Evolutionary conservation across 1,140 invertebrate genomes (phyloP).

Genomic region (Listronotus bonariensis): DNA sequence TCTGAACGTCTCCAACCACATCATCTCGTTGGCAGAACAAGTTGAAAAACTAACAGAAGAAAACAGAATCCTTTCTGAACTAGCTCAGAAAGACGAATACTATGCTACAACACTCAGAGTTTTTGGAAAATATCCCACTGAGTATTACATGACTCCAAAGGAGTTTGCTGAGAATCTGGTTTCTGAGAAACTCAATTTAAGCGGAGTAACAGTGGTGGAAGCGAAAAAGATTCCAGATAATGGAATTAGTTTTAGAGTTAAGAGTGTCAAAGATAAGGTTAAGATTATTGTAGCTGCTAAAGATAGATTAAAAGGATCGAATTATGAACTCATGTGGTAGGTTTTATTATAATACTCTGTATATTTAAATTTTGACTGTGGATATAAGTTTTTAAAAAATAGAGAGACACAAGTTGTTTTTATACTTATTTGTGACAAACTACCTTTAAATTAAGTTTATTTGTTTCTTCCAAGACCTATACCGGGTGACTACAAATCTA

Average conservation of each 20-base stretch:
- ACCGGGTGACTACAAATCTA: too few relatives aligned
- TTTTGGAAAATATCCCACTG: slow-evolving; percentile 15
- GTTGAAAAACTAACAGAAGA: slow-evolving; percentile 14
- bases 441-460: too few relatives aligned
- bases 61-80: slow-evolving; percentile 17
- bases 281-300: slow-evolving; percentile 33
- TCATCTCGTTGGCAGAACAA: neutral
- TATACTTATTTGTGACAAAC: too few relatives aligned
- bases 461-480: too few relatives aligned
- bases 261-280: slow-evolving; percentile 39
- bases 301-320: slow-evolving; percentile 28
- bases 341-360: neutral
- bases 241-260: slow-evolving; percentile 37
- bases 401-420: too few relatives aligned
- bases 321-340: slow-evolving; percentile 22
- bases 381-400: too few relatives aligned
- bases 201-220: slow-evolving; percentile 17
- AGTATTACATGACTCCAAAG: slow-evolving; percentile 5
- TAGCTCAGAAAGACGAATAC: slow-evolving; percentile 15
- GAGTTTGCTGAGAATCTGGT: slow-evolving; percentile 24
- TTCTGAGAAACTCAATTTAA: slow-evolving; percentile 28
- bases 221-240: slow-evolving; percentile 32
- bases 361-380: too few relatives aligned
- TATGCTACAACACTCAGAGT: slow-evolving; percentile 9
- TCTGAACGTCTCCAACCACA: slow-evolving; percentile 9